These are phyloP conservation scores for Maconellicoccus hirsutus DNA, from an alignment of 1,140 invertebrate species.

Conservation along the genomic window DNA sequence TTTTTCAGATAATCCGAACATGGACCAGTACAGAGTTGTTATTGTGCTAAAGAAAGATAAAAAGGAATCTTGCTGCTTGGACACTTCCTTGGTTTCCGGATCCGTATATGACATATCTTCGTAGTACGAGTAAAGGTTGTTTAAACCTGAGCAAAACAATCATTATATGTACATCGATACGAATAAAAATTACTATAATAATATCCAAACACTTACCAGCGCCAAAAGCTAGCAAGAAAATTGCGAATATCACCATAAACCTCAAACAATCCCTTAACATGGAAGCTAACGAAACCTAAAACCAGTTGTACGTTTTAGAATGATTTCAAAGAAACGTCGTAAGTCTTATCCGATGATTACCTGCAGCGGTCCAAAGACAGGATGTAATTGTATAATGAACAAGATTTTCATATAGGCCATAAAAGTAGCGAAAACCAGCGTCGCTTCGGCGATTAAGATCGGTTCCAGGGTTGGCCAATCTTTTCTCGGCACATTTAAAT, in stretches of 20 bases:
- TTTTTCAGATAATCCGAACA: slow-evolving; percentile 56
- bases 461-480: slow-evolving; percentile 59
- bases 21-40: slow-evolving; percentile 58
- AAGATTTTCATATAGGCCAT: slow-evolving; percentile 50
- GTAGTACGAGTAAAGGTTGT: slow-evolving; percentile 44
- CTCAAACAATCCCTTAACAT: neutral
- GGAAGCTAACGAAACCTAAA: neutral
- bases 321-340: too few species aligned
- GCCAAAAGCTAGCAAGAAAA: neutral
- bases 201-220: neutral
- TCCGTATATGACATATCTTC: slow-evolving; percentile 42
- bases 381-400: slow-evolving; percentile 44
- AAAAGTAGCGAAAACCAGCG: slow-evolving; percentile 58
- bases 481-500: slow-evolving; percentile 36
- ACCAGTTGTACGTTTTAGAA: too few species aligned
- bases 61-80: slow-evolving; percentile 40
- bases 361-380: slow-evolving; percentile 47
- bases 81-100: slow-evolving; percentile 36
- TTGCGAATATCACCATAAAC: neutral
- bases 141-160: slow-evolving; percentile 31
- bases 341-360: slow-evolving; percentile 26
- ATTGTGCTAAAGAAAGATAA: slow-evolving; percentile 44
- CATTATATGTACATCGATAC: neutral
- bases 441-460: slow-evolving; percentile 54
- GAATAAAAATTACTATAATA: neutral